Conservation (phyloP, 2,113 vertebrate species). For the Oenanthe oenanthe region DNA sequence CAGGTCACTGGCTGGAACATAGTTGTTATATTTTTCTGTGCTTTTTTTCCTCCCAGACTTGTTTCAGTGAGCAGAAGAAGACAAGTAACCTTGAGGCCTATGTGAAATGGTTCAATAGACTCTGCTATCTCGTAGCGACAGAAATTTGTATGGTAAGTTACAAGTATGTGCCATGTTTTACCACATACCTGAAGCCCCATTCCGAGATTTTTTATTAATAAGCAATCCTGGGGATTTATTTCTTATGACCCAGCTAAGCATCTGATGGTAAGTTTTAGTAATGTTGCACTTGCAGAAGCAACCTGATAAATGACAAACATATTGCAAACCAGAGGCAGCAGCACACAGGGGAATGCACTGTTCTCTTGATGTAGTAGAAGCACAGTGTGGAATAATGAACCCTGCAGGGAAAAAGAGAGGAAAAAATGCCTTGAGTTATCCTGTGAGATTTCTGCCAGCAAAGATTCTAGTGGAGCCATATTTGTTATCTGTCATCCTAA, state of each 20-base stretch:
- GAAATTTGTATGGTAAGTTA: conserved; percentile 91
- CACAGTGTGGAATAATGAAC: conserved; percentile 47
- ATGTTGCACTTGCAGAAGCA: background rate
- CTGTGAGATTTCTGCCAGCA: background rate
- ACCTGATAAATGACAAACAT: conserved; percentile 14
- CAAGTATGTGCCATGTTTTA: background rate
- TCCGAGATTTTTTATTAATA: background rate
- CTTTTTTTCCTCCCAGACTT: conserved; percentile 73
- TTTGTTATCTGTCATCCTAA: conserved; percentile 33
- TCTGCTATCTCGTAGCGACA: conserved; percentile 91
- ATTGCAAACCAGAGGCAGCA: background rate
- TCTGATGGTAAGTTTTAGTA: background rate
- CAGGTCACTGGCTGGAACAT: background rate
- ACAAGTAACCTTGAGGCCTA: conserved; percentile 91
- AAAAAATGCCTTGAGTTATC: conserved; percentile 30
- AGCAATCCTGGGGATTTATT: conserved; percentile 13
- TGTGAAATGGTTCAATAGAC: conserved; percentile 92
- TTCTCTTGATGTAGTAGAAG: conserved; percentile 21
- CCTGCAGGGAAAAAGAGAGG: conserved; percentile 21
- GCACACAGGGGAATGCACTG: background rate
- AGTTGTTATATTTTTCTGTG: background rate
- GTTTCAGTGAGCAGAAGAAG: conserved; percentile 86
- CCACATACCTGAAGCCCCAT: background rate
- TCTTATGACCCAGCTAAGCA: background rate
- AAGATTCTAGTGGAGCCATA: background rate